Percentiles rank a stretch among this genome's conserved stretches.
Evolutionary conservation across 1,140 invertebrate species (phyloP).

Genomic region (Anagrus nilaparvatae): DNA sequence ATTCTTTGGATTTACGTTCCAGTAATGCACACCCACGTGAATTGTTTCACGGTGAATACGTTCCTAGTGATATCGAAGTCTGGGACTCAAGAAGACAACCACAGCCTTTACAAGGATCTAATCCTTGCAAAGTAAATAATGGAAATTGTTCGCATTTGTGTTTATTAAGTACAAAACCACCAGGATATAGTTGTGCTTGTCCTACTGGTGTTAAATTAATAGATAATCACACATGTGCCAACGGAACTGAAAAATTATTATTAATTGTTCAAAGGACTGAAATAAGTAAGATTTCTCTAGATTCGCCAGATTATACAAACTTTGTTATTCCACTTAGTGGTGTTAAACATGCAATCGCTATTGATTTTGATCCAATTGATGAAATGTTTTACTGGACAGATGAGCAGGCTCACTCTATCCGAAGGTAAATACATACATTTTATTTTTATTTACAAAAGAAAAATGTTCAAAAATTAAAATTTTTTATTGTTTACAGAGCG

Average conservation of each 20-base stretch:
- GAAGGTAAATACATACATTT: conserved; percentile 20
- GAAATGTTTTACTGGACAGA: conserved; percentile 90
- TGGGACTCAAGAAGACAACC: conserved; percentile 69
- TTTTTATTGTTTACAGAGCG: conserved; percentile 27
- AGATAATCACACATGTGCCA: conserved; percentile 57
- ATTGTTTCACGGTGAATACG: conserved; percentile 53
- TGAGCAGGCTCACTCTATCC: conserved; percentile 55
- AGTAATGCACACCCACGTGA: conserved; percentile 45
- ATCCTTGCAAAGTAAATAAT: conserved; percentile 68
- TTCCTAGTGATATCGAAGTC: conserved; percentile 71
- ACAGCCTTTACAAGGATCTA: conserved; percentile 35
- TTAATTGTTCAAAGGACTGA: conserved; percentile 76
- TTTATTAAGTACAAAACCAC: conserved; percentile 57
- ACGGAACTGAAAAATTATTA: conserved; percentile 68
- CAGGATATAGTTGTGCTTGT: conserved; percentile 75
- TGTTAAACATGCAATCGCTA: conserved; percentile 78
- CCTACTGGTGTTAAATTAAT: conserved; percentile 79
- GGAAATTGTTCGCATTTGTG: conserved; percentile 90
- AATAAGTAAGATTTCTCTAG: conserved; percentile 78
- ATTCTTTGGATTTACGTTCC: conserved; percentile 35
- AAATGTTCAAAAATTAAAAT: not conserved
- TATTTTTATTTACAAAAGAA: not conserved
- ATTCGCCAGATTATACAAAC: conserved; percentile 83
- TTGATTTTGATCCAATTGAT: conserved; percentile 86
- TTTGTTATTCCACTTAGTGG: conserved; percentile 69